Evolutionary conservation across 2,888 invertebrate genomes (phyloP).

Genomic region (Catocala sponsa): DNA sequence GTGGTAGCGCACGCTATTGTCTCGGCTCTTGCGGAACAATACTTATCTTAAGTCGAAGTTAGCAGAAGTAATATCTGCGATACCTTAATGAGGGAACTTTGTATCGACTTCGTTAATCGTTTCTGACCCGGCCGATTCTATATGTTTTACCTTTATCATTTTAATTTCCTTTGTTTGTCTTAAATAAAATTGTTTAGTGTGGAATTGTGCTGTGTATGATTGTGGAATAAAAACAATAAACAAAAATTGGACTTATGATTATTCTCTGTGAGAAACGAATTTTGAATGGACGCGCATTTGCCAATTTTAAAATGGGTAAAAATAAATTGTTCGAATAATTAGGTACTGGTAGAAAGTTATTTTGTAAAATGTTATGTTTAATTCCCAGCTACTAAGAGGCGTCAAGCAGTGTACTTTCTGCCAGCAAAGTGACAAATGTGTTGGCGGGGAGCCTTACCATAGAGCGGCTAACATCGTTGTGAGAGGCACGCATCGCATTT

Average conservation of each 20-base stretch:
- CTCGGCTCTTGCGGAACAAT: slow-evolving; percentile 82
- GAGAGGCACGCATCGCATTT: slow-evolving; percentile 88
- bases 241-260: slow-evolving; percentile 49
- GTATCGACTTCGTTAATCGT: slow-evolving; percentile 85
- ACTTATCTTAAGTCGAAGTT: slow-evolving; percentile 83
- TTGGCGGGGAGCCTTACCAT: slow-evolving; percentile 81
- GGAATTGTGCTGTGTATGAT: slow-evolving; percentile 47
- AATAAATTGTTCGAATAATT: slow-evolving; percentile 50
- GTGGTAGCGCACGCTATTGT: slow-evolving; percentile 84
- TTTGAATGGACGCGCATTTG: slow-evolving; percentile 78
- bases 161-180: slow-evolving; percentile 46
- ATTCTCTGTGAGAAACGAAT: slow-evolving; percentile 60
- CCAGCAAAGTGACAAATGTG: slow-evolving; percentile 64
- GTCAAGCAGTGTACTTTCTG: slow-evolving; percentile 58
- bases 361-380: slow-evolving; percentile 8
- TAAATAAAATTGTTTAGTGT: slow-evolving; percentile 39
- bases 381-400: slow-evolving; percentile 40
- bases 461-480: slow-evolving; percentile 87
- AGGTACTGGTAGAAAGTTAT: slow-evolving; percentile 63
- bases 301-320: slow-evolving; percentile 58
- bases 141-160: slow-evolving; percentile 49
- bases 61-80: slow-evolving; percentile 84
- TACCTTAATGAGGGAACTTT: slow-evolving; percentile 87
- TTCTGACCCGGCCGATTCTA: slow-evolving; percentile 69
- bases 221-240: slow-evolving; percentile 53